A percentile compares a stretch with the other conserved stretches of the same genome.
phyloP scores from a whole-genome alignment of 1,140 invertebrate genomes.

The Triops cancriformis region DNA sequence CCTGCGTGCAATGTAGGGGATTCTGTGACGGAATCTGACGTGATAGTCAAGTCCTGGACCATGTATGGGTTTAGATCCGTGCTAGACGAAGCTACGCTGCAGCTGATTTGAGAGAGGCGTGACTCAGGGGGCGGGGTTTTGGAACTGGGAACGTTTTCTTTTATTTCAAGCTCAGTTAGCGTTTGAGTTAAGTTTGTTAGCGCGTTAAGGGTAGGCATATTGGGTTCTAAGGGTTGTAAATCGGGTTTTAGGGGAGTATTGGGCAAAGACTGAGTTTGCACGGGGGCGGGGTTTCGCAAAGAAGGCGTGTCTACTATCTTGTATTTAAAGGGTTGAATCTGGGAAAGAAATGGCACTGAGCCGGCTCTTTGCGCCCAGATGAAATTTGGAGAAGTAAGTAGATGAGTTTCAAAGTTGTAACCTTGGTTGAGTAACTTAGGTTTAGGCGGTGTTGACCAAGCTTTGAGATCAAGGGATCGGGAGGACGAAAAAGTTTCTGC shows the following conservation, averaged over 20 bases:
- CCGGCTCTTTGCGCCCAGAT: background rate
- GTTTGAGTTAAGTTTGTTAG: background rate
- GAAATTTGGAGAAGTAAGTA: background rate
- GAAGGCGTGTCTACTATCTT: background rate
- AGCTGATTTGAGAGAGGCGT: background rate
- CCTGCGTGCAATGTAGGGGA: conserved; percentile 3
- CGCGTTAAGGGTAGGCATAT: background rate
- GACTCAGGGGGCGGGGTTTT: background rate
- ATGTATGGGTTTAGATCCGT: conserved; percentile 26
- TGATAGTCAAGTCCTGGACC: background rate
- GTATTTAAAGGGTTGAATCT: background rate
- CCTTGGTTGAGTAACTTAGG: background rate
- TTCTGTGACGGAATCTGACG: background rate
- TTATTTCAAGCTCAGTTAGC: background rate
- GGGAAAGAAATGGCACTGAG: background rate
- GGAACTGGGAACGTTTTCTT: background rate
- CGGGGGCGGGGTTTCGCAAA: background rate
- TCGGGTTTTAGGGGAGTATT: background rate
- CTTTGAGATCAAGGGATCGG: background rate
- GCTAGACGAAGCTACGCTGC: background rate
- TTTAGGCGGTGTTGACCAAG: background rate
- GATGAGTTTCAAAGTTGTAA: conserved; percentile 7
- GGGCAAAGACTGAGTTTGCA: background rate
- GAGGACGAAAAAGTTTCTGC: background rate
- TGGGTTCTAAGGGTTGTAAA: background rate